phyloP scores from a whole-genome alignment of 64 coral and sea anemone genomes.

The Montipora cactus region DNA sequence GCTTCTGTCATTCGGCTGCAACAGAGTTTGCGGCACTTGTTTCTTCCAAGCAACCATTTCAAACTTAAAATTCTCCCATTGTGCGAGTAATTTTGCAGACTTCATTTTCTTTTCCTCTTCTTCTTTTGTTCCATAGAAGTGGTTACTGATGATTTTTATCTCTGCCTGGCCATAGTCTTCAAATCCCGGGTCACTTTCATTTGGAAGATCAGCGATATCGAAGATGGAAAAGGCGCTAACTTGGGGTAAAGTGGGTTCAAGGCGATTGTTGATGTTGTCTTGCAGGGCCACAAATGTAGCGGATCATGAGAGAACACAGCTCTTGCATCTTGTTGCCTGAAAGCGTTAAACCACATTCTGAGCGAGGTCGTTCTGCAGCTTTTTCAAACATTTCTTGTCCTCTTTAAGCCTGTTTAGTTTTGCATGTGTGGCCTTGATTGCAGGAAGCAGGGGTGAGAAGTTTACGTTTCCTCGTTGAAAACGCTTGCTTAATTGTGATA shows the following conservation, averaged over 20 bases:
- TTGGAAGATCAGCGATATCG: slow-evolving; percentile 50
- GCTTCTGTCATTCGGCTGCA: slow-evolving; percentile 52
- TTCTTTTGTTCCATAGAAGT: slow-evolving; percentile 55
- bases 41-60: slow-evolving; percentile 54
- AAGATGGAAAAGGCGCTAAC: slow-evolving; percentile 51
- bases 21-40: slow-evolving; percentile 52
- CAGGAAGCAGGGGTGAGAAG: slow-evolving; percentile 48
- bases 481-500: slow-evolving; percentile 54
- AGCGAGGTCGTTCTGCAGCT: slow-evolving; percentile 44
- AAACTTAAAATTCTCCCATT: slow-evolving; percentile 59
- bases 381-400: slow-evolving; percentile 45
- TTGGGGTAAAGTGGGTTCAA: slow-evolving; percentile 49
- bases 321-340: slow-evolving; percentile 56
- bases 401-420: slow-evolving; percentile 48
- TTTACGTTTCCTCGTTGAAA: slow-evolving; percentile 53
- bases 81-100: slow-evolving; percentile 46
- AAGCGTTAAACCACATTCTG: slow-evolving; percentile 45
- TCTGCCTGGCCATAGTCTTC: slow-evolving; percentile 45
- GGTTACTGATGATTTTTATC: slow-evolving; percentile 43
- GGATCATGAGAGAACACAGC: not conserved
- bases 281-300: slow-evolving; percentile 11
- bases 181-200: slow-evolving; percentile 51
- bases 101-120: slow-evolving; percentile 36
- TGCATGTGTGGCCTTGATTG: slow-evolving; percentile 51
- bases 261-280: slow-evolving; percentile 56